A percentile compares a stretch with the other conserved stretches of the same genome.
phyloP scores from a whole-genome alignment of 2,888 invertebrate genomes.

The Geotrupes spiniger region DNA sequence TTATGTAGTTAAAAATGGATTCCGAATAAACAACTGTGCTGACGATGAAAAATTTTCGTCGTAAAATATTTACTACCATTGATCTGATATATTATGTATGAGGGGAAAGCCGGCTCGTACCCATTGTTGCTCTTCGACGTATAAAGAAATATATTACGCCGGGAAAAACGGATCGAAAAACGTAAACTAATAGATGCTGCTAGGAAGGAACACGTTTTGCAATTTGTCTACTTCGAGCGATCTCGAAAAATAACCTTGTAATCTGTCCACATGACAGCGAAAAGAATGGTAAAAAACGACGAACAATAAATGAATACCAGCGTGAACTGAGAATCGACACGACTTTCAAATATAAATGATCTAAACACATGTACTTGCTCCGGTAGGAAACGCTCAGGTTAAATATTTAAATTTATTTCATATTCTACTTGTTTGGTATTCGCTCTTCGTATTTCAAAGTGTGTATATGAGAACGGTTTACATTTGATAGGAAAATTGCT shows the following conservation, averaged over 20 bases:
- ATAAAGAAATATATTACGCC: background rate
- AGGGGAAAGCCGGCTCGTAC: too few species aligned
- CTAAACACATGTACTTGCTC: slow-evolving; percentile 18
- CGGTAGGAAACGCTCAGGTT: slow-evolving; percentile 19
- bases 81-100: too few species aligned
- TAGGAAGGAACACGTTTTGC: slow-evolving; percentile 31
- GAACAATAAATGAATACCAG: slow-evolving; percentile 34
- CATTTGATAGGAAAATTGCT: too few species aligned
- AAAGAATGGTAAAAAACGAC: slow-evolving; percentile 21
- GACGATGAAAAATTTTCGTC: too few species aligned
- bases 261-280: slow-evolving; percentile 39
- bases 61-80: too few species aligned
- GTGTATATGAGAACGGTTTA: too few species aligned
- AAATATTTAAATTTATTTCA: slow-evolving; percentile 21
- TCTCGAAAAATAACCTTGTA: slow-evolving; percentile 41
- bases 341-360: slow-evolving; percentile 31
- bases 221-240: slow-evolving; percentile 41
- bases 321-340: slow-evolving; percentile 35
- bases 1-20: too few species aligned
- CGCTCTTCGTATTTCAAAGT: too few species aligned
- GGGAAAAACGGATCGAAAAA: background rate
- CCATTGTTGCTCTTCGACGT: too few species aligned
- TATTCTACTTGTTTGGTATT: background rate
- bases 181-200: slow-evolving; percentile 7
- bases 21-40: too few species aligned